Conservation (phyloP, 2,888 invertebrate genomes). For the Acleris literana region DNA sequence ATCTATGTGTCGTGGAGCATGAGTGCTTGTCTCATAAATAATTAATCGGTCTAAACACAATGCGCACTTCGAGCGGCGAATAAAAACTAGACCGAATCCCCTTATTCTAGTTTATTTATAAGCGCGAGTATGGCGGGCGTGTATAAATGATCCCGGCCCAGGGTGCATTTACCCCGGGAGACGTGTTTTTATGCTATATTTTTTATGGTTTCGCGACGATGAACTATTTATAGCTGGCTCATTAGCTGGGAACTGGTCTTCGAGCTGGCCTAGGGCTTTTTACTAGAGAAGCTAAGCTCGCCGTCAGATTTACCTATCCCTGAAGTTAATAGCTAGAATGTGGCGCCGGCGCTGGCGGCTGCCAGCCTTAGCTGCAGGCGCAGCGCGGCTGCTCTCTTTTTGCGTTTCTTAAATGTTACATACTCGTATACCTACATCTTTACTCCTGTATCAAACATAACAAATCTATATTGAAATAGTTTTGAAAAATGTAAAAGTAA, state of each 20-base stretch:
- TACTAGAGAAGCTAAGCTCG: slow-evolving; percentile 20
- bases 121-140: slow-evolving; percentile 26
- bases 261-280: slow-evolving; percentile 39
- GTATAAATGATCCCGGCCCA: slow-evolving; percentile 43
- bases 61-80: slow-evolving; percentile 38
- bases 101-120: slow-evolving; percentile 53
- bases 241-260: slow-evolving; percentile 53
- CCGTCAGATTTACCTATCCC: slow-evolving; percentile 40
- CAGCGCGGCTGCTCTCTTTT: too few relatives aligned
- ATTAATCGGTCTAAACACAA: slow-evolving; percentile 40
- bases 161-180: slow-evolving; percentile 52
- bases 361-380: not conserved
- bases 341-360: not conserved
- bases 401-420: too few relatives aligned
- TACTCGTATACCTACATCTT: too few relatives aligned
- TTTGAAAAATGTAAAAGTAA: too few relatives aligned
- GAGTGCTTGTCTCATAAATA: slow-evolving; percentile 37
- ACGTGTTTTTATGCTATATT: slow-evolving; percentile 52
- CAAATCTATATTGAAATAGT: too few relatives aligned
- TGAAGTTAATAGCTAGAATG: not conserved
- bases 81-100: slow-evolving; percentile 52
- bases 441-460: too few relatives aligned
- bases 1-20: slow-evolving; percentile 27
- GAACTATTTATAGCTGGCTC: slow-evolving; percentile 54
- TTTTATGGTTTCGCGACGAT: slow-evolving; percentile 48